Base-by-base conservation (phyloP, 2,113 vertebrate genomes). In the Brachyistius frenatus region DNA sequence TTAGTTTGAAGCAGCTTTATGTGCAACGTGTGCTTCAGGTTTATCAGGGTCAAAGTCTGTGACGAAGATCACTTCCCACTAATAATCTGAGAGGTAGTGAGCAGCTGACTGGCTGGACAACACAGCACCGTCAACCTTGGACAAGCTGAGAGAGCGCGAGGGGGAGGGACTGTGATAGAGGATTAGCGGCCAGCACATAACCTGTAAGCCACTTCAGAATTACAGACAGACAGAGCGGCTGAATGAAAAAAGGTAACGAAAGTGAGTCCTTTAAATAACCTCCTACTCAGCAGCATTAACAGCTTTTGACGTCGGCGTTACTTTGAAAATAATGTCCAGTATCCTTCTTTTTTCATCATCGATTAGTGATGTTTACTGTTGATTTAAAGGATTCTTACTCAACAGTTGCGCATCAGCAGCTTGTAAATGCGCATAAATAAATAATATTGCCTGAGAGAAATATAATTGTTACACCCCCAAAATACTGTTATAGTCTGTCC, bases 181-280 rank as follows among this genome's bases (percentile, higher is more conserved):
- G 83, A 88, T 88, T 88, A 88, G 7, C 15, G 35, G 41, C 5
- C 30, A 63, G 16, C 33, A 63, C 11, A 5, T 8, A 44, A 54
- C 37, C 53, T 60, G 46, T 72, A 73, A 85, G 71, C 65, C 67
- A 60, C 62, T 72, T 78, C 56, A 52, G 44, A n/a, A 30, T 11
- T 32, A 65, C 7, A n/a, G 13, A 46, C 8, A 37, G 7, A 41
- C 44, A 3, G 16, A 30, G 30, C 33, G 5, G 11, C 30, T 7
- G 58, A 54, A 49, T 11, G 53, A 54, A 10, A 55, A 55, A n/a
- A 15, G 32, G 7, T 35, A 4, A 37, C 14, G 7, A 11, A 8
- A 3, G 37, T 30, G 35, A 46, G 44, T 46, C 44, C 44, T 50
- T 55, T 2, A 44, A 44, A 31, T 9, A 37, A 37, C 1, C 15